phyloP scores from a whole-genome alignment of 2,113 vertebrate genomes.

The Cyanoramphus novaezelandiae region DNA sequence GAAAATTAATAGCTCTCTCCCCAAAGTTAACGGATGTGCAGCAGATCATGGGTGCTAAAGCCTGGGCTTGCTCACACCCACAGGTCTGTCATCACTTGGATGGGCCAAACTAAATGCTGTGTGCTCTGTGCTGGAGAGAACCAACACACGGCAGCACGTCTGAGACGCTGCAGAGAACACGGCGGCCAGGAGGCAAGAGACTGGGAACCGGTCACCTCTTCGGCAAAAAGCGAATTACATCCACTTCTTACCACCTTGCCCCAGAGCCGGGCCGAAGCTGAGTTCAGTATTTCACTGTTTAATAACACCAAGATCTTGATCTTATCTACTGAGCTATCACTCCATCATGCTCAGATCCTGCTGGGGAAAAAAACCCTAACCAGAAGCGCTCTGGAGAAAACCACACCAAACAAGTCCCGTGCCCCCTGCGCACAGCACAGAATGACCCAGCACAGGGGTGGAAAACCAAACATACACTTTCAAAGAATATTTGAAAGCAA shows the following conservation, averaged over 20 bases:
- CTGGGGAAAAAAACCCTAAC: not conserved
- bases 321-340: not conserved
- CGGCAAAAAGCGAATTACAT: not conserved
- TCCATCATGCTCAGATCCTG: not conserved
- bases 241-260: not conserved
- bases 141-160: not conserved
- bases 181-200: not conserved
- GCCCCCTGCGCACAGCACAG: not conserved
- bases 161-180: not conserved
- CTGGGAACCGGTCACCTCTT: not conserved
- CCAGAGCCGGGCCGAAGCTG: not conserved
- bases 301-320: not conserved
- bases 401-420: not conserved
- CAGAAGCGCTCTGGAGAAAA: not conserved
- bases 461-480: not conserved
- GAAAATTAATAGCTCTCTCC: not conserved
- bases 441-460: not conserved
- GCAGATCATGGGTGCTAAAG: not conserved
- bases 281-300: not conserved
- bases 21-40: not conserved
- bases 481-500: constrained; percentile 19
- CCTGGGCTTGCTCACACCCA: not conserved
- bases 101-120: accelerated
- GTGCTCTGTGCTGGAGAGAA: not conserved
- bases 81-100: not conserved